Evolutionary conservation across 1,140 invertebrate genomes (phyloP), one percentile per base, ranked within the genome.

Genomic region (Argopecten irradians): DNA sequence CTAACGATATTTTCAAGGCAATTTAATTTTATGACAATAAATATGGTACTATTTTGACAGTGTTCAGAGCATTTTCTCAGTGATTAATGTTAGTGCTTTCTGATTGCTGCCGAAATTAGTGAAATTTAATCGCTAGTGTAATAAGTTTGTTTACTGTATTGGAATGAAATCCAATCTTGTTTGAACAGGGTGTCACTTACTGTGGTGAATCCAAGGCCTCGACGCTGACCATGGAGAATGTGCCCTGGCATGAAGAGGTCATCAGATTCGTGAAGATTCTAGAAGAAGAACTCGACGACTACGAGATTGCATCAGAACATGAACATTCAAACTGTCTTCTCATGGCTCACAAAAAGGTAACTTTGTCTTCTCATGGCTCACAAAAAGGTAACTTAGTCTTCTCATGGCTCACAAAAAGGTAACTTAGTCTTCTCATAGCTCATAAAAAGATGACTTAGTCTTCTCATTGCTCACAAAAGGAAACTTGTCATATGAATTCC

Each of bases 281-380:
- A 34, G 95, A 93, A 11, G 94, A 95, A 19, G 90, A 92, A 32
- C 89, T 97, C 14, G 95, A 95, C 16, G 94, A 96, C 88, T 97
- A 97, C 92, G 96, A 96, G 86, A 95, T 97, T 34, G 96, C 97
- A 8, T 96, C 96, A 85, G 97, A 97, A 93, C 97, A 97, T 94
- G 96, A 97, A 92, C 97, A 97, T 93, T 97, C 97, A 14, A 97
- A 97, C 92, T 97, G 97, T 94, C 92, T 97, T 34, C 94, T 97
- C 0, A 90, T 97, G 32, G 96, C 97, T 35, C 94, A 97, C 92
- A 96, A 95, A 92, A 96, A 96, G 94, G 96, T 96, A 87, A 88
- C 89, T 89, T 36, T 14, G 19, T 28, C 41, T 87, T 34, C 71
- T n/a, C n/a, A n/a, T n/a, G n/a, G n/a, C n/a, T n/a, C n/a, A n/a